Base-by-base conservation (phyloP, 2,797 vertebrate species). In the Rousettus madagascariensis region DNA sequence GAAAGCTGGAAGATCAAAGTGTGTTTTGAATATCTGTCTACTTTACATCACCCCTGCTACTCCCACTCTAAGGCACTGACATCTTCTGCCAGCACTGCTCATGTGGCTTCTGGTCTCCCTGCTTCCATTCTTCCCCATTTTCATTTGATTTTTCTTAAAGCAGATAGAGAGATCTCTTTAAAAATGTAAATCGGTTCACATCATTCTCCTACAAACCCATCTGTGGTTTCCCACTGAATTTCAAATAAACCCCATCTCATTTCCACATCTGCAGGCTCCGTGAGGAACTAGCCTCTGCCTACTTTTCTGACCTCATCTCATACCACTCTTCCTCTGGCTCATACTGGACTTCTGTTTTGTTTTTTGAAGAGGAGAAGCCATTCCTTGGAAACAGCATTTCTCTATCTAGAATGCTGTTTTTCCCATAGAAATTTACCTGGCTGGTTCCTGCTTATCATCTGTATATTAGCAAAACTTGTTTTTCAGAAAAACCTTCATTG, bases 401-500 rank as follows among this genome's bases (percentile, higher is more conserved):
- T 75, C 53, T 71, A 51, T 41, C 68, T 46, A 63, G 61, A 86
- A 72, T 59, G 43, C 15, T 91, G 30, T 30, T 90, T n/a, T 84
- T 90, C 26, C 74, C 55, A 88, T 4, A 84, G 78, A 86, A 90
- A 61, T 82, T 75, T 72, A 85, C n/a, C 41, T 77, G 33, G 11
- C 38, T 83, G 30, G 12, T 13, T 71, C 19, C 13, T 36, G 78
- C 8, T 36, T n/a, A 46, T 55, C 26, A 33, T 41, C 55, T 15
- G 20, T 17, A 26, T 43, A 36, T 61, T 87, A 96, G 86, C 85
- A 91, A 46, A 79, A 88, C 57, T 49, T 43, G 38, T 24, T n/a
- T 89, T 75, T 79, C 59, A n/a, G 68, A 74, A 89, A 97, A 75
- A 43, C 13, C 12, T 83, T 89, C 65, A 38, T 61, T 46, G 28